These are phyloP conservation scores for Nephrotoma flavescens DNA, from an alignment of 2,888 invertebrate species.

Conservation along the genomic window DNA sequence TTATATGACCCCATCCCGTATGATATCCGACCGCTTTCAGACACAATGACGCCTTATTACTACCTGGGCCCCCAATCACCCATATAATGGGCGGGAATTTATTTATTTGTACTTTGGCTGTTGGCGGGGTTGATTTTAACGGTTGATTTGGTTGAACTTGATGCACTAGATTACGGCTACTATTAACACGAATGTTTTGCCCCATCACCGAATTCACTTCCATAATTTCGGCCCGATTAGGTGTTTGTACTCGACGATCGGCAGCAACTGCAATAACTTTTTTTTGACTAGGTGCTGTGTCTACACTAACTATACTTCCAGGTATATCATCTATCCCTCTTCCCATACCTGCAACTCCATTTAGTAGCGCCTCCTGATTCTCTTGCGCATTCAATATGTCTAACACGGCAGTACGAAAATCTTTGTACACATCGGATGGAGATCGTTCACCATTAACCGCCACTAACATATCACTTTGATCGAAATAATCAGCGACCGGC, in stretches of 20 bases:
- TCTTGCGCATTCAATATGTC: slow-evolving; percentile 58
- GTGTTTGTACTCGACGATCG: slow-evolving; percentile 3
- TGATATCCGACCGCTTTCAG: slow-evolving; percentile 51
- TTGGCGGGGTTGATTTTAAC: slow-evolving; percentile 8
- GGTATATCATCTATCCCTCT: slow-evolving; percentile 41
- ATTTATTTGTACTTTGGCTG: not conserved
- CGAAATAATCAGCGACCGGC: slow-evolving; percentile 83
- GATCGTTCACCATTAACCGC: slow-evolving; percentile 76
- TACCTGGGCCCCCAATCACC: slow-evolving; percentile 78
- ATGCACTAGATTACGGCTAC: slow-evolving; percentile 14
- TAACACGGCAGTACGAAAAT: slow-evolving; percentile 65
- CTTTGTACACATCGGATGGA: slow-evolving; percentile 73
- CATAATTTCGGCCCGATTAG: not conserved
- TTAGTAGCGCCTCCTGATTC: slow-evolving; percentile 43
- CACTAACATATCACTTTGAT: slow-evolving; percentile 65
- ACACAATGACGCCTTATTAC: slow-evolving; percentile 73
- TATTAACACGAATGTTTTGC: slow-evolving; percentile 19
- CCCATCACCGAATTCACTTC: slow-evolving; percentile 12
- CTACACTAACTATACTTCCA: slow-evolving; percentile 45
- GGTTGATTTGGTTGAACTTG: slow-evolving; percentile 11
- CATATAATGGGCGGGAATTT: slow-evolving; percentile 34
- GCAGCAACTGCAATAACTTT: slow-evolving; percentile 24
- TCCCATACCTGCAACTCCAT: slow-evolving; percentile 45
- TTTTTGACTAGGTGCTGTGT: slow-evolving; percentile 39
- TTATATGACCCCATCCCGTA: slow-evolving; percentile 61